These are phyloP conservation scores for Hoplias malabaricus DNA, from an alignment of 2,113 vertebrate species.

Conservation along the genomic window DNA sequence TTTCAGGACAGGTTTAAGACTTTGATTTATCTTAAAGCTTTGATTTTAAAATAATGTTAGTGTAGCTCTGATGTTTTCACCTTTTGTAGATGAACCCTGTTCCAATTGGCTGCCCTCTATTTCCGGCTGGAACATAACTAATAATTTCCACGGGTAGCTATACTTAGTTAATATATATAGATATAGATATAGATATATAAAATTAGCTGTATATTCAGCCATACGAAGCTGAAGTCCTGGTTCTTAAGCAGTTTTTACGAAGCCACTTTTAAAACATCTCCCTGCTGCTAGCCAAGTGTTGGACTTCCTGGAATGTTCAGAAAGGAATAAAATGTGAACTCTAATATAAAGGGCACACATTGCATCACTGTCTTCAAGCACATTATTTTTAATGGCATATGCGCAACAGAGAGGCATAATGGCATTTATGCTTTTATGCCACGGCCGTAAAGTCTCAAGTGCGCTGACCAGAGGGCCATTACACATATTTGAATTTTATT, in stretches of 20 bases:
- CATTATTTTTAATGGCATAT: constrained; percentile 52
- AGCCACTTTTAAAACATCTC: constrained; percentile 23
- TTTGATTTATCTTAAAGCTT: not conserved
- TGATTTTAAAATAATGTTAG: constrained; percentile 12
- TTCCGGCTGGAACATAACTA: too few species aligned
- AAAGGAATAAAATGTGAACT: constrained; percentile 41
- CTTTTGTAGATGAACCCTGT: not conserved
- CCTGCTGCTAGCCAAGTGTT: constrained; percentile 20
- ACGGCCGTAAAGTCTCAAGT: constrained; percentile 58
- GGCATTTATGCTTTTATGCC: constrained; percentile 63
- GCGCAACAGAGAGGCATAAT: constrained; percentile 57
- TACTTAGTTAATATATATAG: too few species aligned
- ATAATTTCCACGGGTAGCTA: too few species aligned
- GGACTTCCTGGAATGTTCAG: constrained; percentile 39
- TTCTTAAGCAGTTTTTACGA: too few species aligned
- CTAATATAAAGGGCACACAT: constrained; percentile 25
- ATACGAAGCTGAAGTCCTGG: too few species aligned
- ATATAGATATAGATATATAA: too few species aligned
- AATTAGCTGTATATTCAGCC: too few species aligned
- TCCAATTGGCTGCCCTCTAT: too few species aligned
- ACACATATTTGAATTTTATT: constrained; percentile 22
- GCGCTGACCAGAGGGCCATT: constrained; percentile 35
- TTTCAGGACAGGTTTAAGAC: constrained; percentile 1
- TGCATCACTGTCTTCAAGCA: constrained; percentile 19
- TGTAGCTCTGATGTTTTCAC: constrained; percentile 19